These are phyloP conservation scores for Sebastes oblongus DNA, from an alignment of 2,797 vertebrate species.

Conservation along the genomic window DNA sequence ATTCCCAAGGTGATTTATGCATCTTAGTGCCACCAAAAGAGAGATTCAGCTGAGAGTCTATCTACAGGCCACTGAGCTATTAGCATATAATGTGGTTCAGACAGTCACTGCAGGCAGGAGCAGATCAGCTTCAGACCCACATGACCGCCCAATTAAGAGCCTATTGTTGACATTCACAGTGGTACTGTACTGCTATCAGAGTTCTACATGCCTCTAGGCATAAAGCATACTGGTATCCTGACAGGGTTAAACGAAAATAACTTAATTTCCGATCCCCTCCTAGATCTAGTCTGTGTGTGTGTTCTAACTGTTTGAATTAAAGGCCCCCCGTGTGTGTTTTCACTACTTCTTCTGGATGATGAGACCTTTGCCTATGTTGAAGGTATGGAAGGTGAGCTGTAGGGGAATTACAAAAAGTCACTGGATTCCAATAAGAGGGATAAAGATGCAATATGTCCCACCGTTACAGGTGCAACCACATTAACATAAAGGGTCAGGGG, in stretches of 20 bases:
- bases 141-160: slow-evolving; percentile 43
- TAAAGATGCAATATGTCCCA: not conserved
- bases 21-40: slow-evolving; percentile 15
- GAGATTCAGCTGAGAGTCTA: slow-evolving; percentile 21
- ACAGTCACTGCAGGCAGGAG: slow-evolving; percentile 2
- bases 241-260: not conserved
- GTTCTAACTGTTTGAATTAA: not conserved
- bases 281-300: no score
- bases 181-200: not conserved
- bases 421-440: not conserved
- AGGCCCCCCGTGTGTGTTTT: not conserved
- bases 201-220: not conserved
- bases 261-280: no score
- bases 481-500: not conserved
- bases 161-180: slow-evolving; percentile 49
- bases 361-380: not conserved
- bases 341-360: not conserved
- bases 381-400: not conserved
- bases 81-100: slow-evolving; percentile 17
- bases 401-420: not conserved
- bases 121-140: slow-evolving; percentile 22
- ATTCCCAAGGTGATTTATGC: slow-evolving; percentile 32
- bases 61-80: slow-evolving; percentile 15
- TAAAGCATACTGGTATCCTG: not conserved
- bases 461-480: not conserved